Evolutionary conservation across 1,140 invertebrate genomes (phyloP), one percentile per base, ranked within the genome.

Genomic region (Lasioglossum albipes): DNA sequence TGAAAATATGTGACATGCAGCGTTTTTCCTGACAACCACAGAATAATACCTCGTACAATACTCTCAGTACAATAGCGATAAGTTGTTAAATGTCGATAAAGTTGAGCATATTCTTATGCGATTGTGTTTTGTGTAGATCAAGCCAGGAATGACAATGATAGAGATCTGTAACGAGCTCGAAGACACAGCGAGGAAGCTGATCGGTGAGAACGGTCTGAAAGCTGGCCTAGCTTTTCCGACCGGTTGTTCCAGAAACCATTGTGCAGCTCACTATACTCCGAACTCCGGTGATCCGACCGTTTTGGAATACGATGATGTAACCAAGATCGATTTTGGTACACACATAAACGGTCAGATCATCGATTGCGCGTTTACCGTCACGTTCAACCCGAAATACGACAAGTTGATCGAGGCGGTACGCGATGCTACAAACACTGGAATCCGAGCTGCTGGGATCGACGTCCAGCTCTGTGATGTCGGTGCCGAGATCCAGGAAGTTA

Each of bases 321-420:
- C 98, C 75, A 99, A 99, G 94, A 99, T 99, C 90, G 99, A 99
- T 94, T 99, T 99, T 94, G 99, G 99, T 73, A 99, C 98, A 49
- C 99, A 99, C 92, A 98, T 99, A 66, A 99, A 99, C 94, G 99
- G 98, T 9, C 95, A 98, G 65, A 99, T 99, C 76, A 99, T 99
- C 82, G 99, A 99, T 93, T 99, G 99, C 94, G 99, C 99, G 27
- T 99, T 99, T 93, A 99, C 99, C 7, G 91, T 99, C 78, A 95
- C 98, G 36, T 99, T 99, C 91, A 99, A 99, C 94, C 96, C 97
- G 7, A 99, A 98, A 89, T 99, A 99, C 93, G 98, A 99, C 91
- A 97, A 97, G 81, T 92, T 99, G 31, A 95, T 99, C 79, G 96
- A 99, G 91, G 99, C 99, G 61, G 99, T 99, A 0, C 95, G 97